Evolutionary conservation across 2,888 invertebrate species (phyloP), one percentile per base, ranked within the genome.

Genomic region (Holacanthella duospinosa): DNA sequence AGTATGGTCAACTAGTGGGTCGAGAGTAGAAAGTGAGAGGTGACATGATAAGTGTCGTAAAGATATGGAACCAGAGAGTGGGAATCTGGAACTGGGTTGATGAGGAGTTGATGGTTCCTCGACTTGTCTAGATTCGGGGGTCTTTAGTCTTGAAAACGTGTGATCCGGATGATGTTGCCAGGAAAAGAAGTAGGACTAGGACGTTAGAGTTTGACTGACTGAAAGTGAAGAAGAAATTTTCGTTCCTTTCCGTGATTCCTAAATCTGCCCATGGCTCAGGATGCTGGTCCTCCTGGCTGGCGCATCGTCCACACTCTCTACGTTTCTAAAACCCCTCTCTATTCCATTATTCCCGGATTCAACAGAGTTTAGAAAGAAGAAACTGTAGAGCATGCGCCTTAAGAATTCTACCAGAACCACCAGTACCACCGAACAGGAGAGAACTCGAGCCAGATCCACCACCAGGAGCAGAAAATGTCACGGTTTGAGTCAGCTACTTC

Each of bases 111-210:
- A n/a, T n/a, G n/a, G n/a, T n/a, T n/a, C n/a, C n/a, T n/a, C n/a
- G n/a, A n/a, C n/a, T n/a, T 36, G 36, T 36, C 36, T 36, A 16
- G 6, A 36, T 36, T 36, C 16, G 6, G 36, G 16, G 6, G 36
- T 9, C 16, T 36, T 36, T 36, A 36, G 36, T 16, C 36, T 6
- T 36, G 36, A 36, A 36, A 36, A 36, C 36, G 36, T 36, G 36
- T 36, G 36, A 6, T 36, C 36, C 36, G 36, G 36, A 21, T 36
- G 48, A 48, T n/a, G 19, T 48, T 48, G 48, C 12, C 48, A 48
- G 48, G 48, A 48, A 36, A 48, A n/a, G 48, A 48, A 48, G 48
- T 48, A 48, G 48, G 48, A 48, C 48, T 48, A 48, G 48, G 48
- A 48, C 48, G 48, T 21, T 48, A 21, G 21, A 21, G 12, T 48